These are phyloP conservation scores for Pelmatolapia mariae DNA, from an alignment of 2,113 vertebrate species.

Conservation along the genomic window DNA sequence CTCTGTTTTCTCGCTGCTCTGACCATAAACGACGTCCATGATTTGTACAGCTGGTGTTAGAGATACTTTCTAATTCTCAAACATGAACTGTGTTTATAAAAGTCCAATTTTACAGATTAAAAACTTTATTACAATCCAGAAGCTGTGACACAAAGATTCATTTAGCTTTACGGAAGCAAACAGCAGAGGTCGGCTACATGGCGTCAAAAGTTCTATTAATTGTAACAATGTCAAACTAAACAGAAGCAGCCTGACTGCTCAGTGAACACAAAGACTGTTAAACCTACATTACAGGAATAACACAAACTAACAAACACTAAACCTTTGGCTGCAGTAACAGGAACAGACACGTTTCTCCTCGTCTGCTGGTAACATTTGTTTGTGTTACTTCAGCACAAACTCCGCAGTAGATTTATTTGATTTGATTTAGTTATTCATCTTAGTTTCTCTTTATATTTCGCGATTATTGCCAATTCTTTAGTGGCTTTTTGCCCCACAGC, in stretches of 20 bases:
- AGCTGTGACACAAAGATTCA: neutral
- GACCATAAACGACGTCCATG: accelerated
- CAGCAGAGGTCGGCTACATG: neutral
- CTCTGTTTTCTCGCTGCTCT: neutral
- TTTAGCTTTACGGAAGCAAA: too few species aligned
- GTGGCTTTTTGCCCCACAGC: neutral
- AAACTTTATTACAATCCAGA: neutral
- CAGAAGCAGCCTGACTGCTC: neutral
- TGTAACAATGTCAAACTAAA: neutral
- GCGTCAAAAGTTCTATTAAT: neutral
- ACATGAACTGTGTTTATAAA: neutral
- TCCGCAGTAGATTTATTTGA: neutral
- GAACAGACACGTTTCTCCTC: neutral
- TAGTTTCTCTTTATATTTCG: neutral
- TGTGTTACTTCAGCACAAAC: neutral
- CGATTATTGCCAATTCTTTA: neutral
- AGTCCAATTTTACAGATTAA: neutral
- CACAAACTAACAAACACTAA: neutral
- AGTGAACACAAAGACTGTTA: neutral
- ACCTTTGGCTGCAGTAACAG: neutral
- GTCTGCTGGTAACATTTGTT: neutral
- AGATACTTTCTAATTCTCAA: neutral
- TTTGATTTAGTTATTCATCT: neutral
- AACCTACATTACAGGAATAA: neutral
- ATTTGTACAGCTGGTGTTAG: neutral